phyloP scores from a whole-genome alignment of 2,888 invertebrate species.

The Hartigia nigra region DNA sequence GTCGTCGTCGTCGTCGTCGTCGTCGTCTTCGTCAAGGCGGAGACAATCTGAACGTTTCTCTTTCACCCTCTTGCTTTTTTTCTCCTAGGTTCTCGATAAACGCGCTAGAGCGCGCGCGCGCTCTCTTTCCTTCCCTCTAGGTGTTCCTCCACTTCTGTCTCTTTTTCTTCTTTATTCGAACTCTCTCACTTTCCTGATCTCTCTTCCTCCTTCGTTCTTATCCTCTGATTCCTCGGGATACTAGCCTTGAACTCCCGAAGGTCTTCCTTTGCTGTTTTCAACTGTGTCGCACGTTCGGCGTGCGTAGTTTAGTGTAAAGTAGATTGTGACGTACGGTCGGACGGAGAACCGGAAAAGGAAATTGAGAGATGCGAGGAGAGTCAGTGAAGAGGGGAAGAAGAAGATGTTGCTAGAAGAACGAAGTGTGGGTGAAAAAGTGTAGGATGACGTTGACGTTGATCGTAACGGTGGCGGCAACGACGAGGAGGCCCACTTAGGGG shows the following conservation, averaged over 20 bases:
- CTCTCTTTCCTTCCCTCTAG: not conserved
- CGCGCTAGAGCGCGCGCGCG: not conserved
- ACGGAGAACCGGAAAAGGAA: not conserved
- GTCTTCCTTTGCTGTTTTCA: not conserved
- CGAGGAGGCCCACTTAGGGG: slow-evolving; percentile 3
- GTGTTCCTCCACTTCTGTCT: not conserved
- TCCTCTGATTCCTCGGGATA: not conserved
- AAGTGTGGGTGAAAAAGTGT: too few species aligned
- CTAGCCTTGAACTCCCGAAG: not conserved
- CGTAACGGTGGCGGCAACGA: slow-evolving; percentile 18
- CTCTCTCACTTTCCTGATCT: not conserved
- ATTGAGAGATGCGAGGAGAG: not conserved
- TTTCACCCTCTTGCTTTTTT: not conserved
- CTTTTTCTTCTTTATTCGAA: not conserved
- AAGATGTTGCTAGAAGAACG: too few species aligned
- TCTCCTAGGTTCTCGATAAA: not conserved
- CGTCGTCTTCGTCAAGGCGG: slow-evolving; percentile 19
- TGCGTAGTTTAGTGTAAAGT: not conserved
- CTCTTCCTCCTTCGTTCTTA: not conserved
- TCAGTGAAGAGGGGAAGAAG: not conserved
- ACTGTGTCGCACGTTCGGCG: not conserved
- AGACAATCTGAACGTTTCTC: slow-evolving; percentile 8
- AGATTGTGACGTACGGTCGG: not conserved
- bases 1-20: slow-evolving; percentile 1
- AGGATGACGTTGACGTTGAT: slow-evolving; percentile 16